Base-by-base conservation (phyloP, 1,140 invertebrate genomes). In the Metopolophium dirhodum region DNA sequence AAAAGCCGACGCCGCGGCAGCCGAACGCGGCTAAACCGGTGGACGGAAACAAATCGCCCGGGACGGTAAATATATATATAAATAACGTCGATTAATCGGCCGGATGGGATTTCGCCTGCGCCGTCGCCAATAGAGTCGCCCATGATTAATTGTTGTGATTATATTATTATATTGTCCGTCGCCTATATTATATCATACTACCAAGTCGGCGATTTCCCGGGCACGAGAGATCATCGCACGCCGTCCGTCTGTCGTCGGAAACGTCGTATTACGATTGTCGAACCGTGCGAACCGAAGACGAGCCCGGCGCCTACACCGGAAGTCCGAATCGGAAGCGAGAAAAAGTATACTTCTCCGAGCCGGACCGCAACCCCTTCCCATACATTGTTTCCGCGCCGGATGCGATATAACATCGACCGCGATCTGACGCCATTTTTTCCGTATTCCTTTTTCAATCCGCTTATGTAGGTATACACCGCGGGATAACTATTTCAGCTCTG, bases 51-150 rank as follows among this genome's bases (percentile, higher is more conserved):
- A 89, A 89, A 89, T 89, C 35, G 51, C 7, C 7, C 35, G 1
- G 87, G 30, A 49, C 49, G n/a, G n/a, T 54, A 23, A 54, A 22
- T 54, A 7, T 20, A 41, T 37, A 37, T 41, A 41, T 41, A 41
- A 41, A 41, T 41, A 89, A 88, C 26, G 47, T 88, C 87, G 49
- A 88, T 88, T 88, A 88, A 88, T 88, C 87, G 87, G 47, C 49
- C 49, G 87, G 87, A 88, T 88, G 20, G 7, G 47, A 22, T 49
- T 87, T 88, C n/a, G 87, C 49, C 47, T 18, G 45, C n/a, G 30
- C 23, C 86, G 86, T 30, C 47, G 30, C 86, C 30, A 88, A n/a
- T n/a, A 88, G 20, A 88, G n/a, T 88, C 47, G 30, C 22, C 2
- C 87, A 22, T 30, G 87, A 88, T 88, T 88, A 88, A 88, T 54